Base-by-base conservation (phyloP, 2,113 vertebrate species). In the Pseudorectes ferrugineus region DNA sequence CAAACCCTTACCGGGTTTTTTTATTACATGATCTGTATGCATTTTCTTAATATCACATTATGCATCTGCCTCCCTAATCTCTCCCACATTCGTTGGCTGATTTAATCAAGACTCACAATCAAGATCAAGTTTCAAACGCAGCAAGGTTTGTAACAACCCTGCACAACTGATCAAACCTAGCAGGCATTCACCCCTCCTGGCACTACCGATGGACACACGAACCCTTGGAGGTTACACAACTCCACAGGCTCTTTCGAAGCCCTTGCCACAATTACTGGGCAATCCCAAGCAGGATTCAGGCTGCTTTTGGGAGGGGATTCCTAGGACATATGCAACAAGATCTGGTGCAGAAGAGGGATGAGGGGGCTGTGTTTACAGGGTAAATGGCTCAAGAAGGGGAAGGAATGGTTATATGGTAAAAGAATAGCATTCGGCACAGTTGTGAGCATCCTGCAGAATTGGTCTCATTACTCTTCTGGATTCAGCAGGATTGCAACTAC, bases 191-290 rank as follows among this genome's bases (percentile, higher is more conserved):
- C 36, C 68, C 38, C 66, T 72, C 36, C 45, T 29, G 36, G 23
- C 24, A 59, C 73, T 26, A 7, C 16, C 0, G 3, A 63, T 0
- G 16, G 33, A 42, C 38, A 18, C 33, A n/a, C 0, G 0, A 58
- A n/a, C 17, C 4, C 14, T 13, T 31, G 43, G 43, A 83, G 84
- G 33, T 23, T 3, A 29, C 33, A 65, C 31, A 46, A 25, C 26
- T 46, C 22, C 51, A 11, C 10, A 26, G 28, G 55, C 28, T 66
- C 36, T 40, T 31, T 12, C 0, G 0, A 24, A 89, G 48, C 33
- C 33, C 40, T 46, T 2, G 0, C n/a, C 40, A 49, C 16, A n/a
- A 42, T 8, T 28, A 25, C n/a, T 10, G 22, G 5, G 36, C 36
- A 63, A 42, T 20, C 31, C 10, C 0, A 1, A 31, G 31, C 5